A percentile compares a stretch with the other conserved stretches of the same genome.
phyloP scores from a whole-genome alignment of 2,888 invertebrate species.

The Mechanitis mazaeus region DNA sequence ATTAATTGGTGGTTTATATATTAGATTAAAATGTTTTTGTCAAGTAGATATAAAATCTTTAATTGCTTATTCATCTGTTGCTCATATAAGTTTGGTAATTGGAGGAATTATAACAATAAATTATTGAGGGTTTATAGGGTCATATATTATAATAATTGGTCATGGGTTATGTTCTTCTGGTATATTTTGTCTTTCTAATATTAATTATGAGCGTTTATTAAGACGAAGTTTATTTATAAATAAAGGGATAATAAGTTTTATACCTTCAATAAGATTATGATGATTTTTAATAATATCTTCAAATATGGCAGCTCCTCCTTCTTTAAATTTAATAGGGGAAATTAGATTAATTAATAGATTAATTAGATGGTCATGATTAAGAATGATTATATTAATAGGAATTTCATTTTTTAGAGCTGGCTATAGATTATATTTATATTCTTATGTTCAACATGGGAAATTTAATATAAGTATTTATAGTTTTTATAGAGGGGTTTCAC shows the following conservation, averaged over 20 bases:
- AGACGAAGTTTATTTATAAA: conserved; percentile 80
- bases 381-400: conserved; percentile 73
- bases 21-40: conserved; percentile 81
- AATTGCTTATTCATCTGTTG: conserved; percentile 85
- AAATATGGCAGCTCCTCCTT: conserved; percentile 82
- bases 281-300: conserved; percentile 80
- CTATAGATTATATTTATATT: conserved; percentile 81
- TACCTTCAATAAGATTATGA: conserved; percentile 76
- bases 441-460: conserved; percentile 78
- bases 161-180: conserved; percentile 82
- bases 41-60: conserved; percentile 83
- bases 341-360: conserved; percentile 79
- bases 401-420: conserved; percentile 80
- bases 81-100: conserved; percentile 81
- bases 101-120: conserved; percentile 75
- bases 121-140: conserved; percentile 71
- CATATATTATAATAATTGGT: conserved; percentile 78
- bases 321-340: conserved; percentile 81
- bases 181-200: conserved; percentile 80
- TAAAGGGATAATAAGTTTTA: conserved; percentile 78
- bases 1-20: conserved; percentile 76
- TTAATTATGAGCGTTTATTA: conserved; percentile 77
- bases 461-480: conserved; percentile 69
- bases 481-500: conserved; percentile 52
- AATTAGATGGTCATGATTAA: conserved; percentile 66